Evolutionary conservation across 2,888 invertebrate genomes (phyloP), one percentile per base, ranked within the genome.

Genomic region (Agrotis puta): DNA sequence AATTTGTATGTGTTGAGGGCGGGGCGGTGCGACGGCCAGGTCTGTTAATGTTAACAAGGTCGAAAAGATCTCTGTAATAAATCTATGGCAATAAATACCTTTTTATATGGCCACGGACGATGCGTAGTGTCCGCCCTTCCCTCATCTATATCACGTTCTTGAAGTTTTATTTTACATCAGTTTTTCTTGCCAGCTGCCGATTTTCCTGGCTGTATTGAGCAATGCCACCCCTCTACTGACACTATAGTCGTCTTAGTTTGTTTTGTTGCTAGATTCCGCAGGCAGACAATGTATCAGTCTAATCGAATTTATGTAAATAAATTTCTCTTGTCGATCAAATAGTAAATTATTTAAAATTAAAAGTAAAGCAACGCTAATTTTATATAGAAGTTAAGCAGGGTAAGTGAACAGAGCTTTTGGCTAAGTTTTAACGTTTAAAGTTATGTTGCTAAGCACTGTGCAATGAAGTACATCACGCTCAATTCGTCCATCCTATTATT

Each of bases 1-100:
- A 92, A 91, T 92, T 91, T 91, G 88, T 88, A 86, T 70, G 53
- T 67, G 68, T 66, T 33, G 74, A 51, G 77, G 69, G 76, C 70
- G 70, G 77, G 53, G 56, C 54, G 61, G 62, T 59, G 73, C 64
- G 65, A 20, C 65, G 62, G 54, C 68, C 78, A 65, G 73, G 68
- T 70, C 70, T 66, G 68, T 74, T 77, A 72, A 79, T 82, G 39
- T 73, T 64, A 81, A 65, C 74, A 57, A 67, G 77, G 64, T 81
- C 74, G 65, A 22, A 59, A 13, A 64, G 70, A 73, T 76, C 77
- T 76, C 79, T 70, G 66, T 84, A 82, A 86, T 83, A 83, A 82
- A 74, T 62, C 62, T 71, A 85, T 84, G 79, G 82, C 85, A 84
- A 84, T 85, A 86, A 85, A 74, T 82, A 74, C 69, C 50, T 73